A percentile compares a stretch with the other conserved stretches of the same genome.
phyloP scores from a whole-genome alignment of 2,797 vertebrate species.

The Gadopsis marmoratus region DNA sequence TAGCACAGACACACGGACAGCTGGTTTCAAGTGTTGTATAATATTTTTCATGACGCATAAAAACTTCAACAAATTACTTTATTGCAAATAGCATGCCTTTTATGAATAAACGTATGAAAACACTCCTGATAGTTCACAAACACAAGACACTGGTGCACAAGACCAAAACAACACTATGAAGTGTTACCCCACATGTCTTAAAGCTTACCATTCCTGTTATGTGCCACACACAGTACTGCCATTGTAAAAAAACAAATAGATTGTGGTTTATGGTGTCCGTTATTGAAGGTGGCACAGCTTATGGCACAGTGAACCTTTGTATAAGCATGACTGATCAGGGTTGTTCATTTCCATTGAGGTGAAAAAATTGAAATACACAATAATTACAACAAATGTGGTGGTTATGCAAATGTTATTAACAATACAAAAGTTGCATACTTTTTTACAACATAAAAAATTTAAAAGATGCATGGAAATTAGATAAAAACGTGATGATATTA shows the following conservation, averaged over 20 bases:
- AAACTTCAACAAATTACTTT: constrained; percentile 44
- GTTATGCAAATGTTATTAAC: constrained; percentile 55
- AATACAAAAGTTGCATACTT: constrained; percentile 48
- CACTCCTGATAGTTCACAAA: constrained; percentile 20
- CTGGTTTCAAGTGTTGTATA: constrained; percentile 51
- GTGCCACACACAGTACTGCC: constrained; percentile 19
- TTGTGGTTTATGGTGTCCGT: constrained; percentile 15
- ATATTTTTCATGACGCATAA: constrained; percentile 46
- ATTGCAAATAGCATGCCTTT: constrained; percentile 40
- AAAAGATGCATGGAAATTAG: constrained; percentile 30
- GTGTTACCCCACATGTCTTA: constrained; percentile 30
- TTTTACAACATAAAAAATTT: constrained; percentile 41
- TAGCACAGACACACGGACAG: constrained; percentile 54
- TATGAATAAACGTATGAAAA: constrained; percentile 38
- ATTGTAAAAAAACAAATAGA: constrained; percentile 23
- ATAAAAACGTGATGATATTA: constrained; percentile 28
- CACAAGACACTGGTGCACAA: constrained; percentile 9
- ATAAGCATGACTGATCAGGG: constrained; percentile 12
- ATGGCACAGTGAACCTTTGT: constrained; percentile 12
- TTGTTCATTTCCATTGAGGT: constrained; percentile 19
- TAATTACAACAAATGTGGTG: constrained; percentile 49
- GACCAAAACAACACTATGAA: constrained; percentile 25
- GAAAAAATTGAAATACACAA: constrained; percentile 47
- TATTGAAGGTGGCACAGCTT: constrained; percentile 23
- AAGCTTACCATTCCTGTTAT: constrained; percentile 30